Percentiles rank a stretch among this genome's conserved stretches.
These are phyloP conservation scores for Orius insidiosus DNA, from an alignment of 1,140 invertebrate species.

Conservation along the genomic window DNA sequence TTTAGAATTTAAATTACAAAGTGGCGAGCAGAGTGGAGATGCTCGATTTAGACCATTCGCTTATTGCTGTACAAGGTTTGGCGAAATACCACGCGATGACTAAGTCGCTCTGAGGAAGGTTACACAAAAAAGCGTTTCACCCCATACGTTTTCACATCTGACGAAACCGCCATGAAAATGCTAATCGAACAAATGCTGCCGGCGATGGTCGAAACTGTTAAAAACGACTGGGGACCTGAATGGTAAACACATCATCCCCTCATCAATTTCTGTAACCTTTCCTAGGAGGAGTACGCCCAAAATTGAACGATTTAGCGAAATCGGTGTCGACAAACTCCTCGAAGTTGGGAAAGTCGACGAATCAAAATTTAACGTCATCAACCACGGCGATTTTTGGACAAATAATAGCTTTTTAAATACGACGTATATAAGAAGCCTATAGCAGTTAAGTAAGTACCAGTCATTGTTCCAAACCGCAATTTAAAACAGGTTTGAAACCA, in stretches of 20 bases:
- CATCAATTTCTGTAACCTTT: neutral
- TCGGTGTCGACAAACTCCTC: neutral
- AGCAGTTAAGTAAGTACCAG: neutral
- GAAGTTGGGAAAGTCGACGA: neutral
- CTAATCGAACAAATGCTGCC: neutral
- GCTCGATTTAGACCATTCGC: slow-evolving; percentile 2
- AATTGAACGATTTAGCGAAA: neutral
- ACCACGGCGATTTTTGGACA: slow-evolving; percentile 12
- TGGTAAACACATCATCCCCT: neutral
- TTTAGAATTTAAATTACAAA: too few species aligned
- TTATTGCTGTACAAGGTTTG: neutral
- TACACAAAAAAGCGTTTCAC: neutral
- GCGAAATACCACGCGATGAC: slow-evolving; percentile 4
- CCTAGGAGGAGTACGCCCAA: neutral
- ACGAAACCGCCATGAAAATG: too few species aligned
- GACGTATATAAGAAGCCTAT: neutral
- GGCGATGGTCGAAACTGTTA: neutral
- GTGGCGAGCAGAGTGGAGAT: too few species aligned
- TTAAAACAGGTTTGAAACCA: too few species aligned
- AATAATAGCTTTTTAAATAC: slow-evolving; percentile 11
- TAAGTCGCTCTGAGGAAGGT: neutral
- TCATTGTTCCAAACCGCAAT: too few species aligned
- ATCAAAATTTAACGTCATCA: slow-evolving; percentile 7
- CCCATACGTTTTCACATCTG: neutral
- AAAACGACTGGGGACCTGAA: neutral